Evolutionary conservation across 2,113 vertebrate species (phyloP).

Genomic region (Cardinalis cardinalis): DNA sequence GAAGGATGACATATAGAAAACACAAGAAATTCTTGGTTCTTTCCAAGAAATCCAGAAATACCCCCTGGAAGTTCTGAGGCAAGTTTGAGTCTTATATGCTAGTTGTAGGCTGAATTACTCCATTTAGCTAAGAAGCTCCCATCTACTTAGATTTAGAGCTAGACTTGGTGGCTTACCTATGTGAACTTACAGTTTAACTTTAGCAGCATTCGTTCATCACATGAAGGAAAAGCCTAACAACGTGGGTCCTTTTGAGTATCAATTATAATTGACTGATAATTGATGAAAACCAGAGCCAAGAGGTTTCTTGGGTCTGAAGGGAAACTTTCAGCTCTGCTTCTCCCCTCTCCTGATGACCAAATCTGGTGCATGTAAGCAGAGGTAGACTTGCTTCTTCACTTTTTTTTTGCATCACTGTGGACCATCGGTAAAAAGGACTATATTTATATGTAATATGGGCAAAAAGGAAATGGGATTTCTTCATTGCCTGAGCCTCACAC

Average conservation of each 20-base stretch:
- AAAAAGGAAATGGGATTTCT: neutral
- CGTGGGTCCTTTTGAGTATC: neutral
- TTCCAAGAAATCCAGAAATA: neutral
- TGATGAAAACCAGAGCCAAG: neutral
- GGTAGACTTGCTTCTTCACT: rapidly evolving
- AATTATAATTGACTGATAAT: neutral
- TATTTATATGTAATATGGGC: neutral
- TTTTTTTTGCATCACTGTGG: neutral
- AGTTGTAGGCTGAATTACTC: neutral
- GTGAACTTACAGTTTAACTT: neutral
- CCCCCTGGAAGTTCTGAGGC: neutral
- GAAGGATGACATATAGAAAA: neutral
- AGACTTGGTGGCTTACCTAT: neutral
- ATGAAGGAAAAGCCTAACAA: neutral
- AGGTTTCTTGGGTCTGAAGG: neutral
- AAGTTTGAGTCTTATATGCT: neutral
- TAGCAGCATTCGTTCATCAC: neutral
- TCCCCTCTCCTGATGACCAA: neutral
- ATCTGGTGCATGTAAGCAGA: neutral
- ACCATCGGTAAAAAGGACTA: neutral
- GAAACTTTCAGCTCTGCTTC: neutral
- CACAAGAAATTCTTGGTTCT: neutral
- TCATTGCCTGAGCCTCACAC: neutral
- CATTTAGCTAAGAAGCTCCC: neutral
- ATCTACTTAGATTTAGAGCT: neutral